Conservation (phyloP, 2,797 vertebrate species). For the Helostoma temminkii region DNA sequence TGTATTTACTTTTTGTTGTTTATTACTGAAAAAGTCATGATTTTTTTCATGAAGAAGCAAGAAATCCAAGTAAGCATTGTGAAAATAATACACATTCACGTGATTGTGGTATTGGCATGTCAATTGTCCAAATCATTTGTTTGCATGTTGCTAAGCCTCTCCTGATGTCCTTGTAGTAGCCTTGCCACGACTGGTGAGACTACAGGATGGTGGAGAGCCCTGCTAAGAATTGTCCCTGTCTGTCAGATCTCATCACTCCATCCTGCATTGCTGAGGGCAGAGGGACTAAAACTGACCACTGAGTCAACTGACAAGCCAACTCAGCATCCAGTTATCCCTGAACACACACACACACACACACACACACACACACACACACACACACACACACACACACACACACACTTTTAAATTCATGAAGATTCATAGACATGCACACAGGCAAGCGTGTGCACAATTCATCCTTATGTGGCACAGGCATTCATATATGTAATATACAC, state of each 20-base stretch:
- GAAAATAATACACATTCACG: slow-evolving; percentile 37
- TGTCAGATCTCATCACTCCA: slow-evolving; percentile 79
- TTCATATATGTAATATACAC: slow-evolving; percentile 30
- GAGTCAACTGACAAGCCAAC: slow-evolving; percentile 81
- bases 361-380: neutral
- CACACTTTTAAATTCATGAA: slow-evolving; percentile 35
- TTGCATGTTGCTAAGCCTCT: slow-evolving; percentile 46
- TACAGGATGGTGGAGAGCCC: slow-evolving; percentile 54
- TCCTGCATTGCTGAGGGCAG: slow-evolving; percentile 65
- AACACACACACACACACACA: slow-evolving; percentile 10
- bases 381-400: neutral
- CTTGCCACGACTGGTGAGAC: slow-evolving; percentile 54
- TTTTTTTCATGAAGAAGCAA: slow-evolving; percentile 4
- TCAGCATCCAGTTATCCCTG: slow-evolving; percentile 73
- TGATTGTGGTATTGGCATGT: slow-evolving; percentile 42
- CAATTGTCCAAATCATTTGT: slow-evolving; percentile 36
- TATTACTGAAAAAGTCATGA: slow-evolving; percentile 2
- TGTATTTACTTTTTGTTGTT: slow-evolving; percentile 13
- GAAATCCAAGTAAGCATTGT: slow-evolving; percentile 7
- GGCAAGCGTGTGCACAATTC: slow-evolving; percentile 37
- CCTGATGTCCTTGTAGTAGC: slow-evolving; percentile 45
- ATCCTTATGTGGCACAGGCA: slow-evolving; percentile 16
- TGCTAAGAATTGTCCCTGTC: slow-evolving; percentile 70
- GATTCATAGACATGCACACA: slow-evolving; percentile 29
- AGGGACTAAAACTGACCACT: slow-evolving; percentile 81